Evolutionary conservation across 2,888 invertebrate species (phyloP).

Genomic region (Mesorhabditis spiculigera): DNA sequence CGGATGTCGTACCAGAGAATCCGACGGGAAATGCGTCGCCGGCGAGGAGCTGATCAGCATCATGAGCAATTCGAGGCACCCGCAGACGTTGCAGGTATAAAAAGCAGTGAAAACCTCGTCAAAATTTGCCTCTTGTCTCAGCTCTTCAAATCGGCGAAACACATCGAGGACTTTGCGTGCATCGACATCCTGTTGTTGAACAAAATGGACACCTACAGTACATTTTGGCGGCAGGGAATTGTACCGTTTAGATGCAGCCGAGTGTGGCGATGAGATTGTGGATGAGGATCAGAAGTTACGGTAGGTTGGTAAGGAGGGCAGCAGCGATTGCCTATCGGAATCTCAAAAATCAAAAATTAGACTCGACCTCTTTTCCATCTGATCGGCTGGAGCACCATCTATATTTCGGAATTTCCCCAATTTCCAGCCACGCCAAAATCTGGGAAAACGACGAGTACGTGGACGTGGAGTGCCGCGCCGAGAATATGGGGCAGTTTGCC

Average conservation of each 20-base stretch:
- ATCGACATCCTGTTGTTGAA: constrained; percentile 40
- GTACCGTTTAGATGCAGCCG: constrained; percentile 20
- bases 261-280: constrained; percentile 37
- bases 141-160: constrained; percentile 42
- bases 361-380: neutral
- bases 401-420: no score
- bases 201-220: constrained; percentile 40
- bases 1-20: neutral
- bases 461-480: constrained; percentile 43
- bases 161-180: constrained; percentile 42
- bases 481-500: constrained; percentile 26
- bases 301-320: neutral
- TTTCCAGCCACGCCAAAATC: constrained; percentile 30
- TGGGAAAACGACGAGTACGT: constrained; percentile 43
- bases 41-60: constrained; percentile 35
- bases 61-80: constrained; percentile 43
- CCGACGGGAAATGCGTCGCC: constrained; percentile 25
- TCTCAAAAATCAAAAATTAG: neutral
- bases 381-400: neutral
- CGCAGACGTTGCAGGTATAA: constrained; percentile 40
- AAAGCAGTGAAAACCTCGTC: no score
- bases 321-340: no score
- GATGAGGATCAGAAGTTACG: constrained; percentile 43
- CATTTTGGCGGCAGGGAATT: neutral
- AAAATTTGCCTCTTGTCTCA: constrained; percentile 12